phyloP scores from a whole-genome alignment of 2,888 invertebrate genomes.

The Lapara coniferarum region DNA sequence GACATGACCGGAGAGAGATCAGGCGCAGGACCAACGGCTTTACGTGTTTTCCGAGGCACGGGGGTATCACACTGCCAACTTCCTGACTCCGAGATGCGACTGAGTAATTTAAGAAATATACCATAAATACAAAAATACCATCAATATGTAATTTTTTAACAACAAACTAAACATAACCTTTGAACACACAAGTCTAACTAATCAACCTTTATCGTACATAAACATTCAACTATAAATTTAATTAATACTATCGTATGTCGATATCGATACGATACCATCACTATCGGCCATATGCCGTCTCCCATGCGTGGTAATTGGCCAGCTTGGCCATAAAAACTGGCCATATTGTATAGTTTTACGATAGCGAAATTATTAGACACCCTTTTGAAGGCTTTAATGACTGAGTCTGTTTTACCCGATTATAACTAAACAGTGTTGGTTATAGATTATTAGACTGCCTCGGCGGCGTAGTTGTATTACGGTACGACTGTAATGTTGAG shows the following conservation, averaged over 20 bases:
- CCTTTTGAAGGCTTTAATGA: background rate
- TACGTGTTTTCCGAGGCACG: too few relatives aligned
- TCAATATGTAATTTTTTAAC: background rate
- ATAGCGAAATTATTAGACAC: constrained; percentile 26
- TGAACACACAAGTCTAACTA: too few relatives aligned
- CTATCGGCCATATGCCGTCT: constrained; percentile 66
- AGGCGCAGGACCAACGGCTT: too few relatives aligned
- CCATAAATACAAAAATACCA: too few relatives aligned
- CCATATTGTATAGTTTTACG: constrained; percentile 50
- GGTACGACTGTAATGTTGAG: too few relatives aligned
- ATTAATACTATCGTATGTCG: constrained; percentile 31
- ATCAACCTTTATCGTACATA: background rate
- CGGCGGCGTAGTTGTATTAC: too few relatives aligned
- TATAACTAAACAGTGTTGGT: background rate
- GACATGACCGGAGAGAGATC: too few relatives aligned
- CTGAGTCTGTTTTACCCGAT: background rate
- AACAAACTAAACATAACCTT: background rate
- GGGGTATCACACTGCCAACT: too few relatives aligned
- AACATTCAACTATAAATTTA: constrained; percentile 11
- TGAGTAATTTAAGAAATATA: too few relatives aligned
- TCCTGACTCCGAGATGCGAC: too few relatives aligned
- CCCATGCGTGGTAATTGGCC: constrained; percentile 69
- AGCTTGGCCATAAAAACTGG: constrained; percentile 50
- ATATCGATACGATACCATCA: constrained; percentile 43
- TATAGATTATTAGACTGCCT: background rate